Evolutionary conservation across 2,888 invertebrate species (phyloP), one percentile per base, ranked within the genome.

Genomic region (Amiota communis): DNA sequence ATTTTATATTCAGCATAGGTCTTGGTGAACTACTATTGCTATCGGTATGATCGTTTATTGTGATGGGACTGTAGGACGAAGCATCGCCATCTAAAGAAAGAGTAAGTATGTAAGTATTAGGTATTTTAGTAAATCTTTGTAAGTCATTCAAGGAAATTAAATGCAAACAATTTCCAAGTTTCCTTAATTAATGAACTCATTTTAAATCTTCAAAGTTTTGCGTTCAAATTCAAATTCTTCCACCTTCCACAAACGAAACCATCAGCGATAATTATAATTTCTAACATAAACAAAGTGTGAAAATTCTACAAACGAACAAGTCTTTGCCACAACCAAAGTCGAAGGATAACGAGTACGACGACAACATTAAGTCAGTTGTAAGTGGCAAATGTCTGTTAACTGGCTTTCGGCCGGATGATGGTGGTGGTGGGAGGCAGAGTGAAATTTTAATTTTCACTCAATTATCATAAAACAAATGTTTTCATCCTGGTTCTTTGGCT

Each of bases 11-110:
- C 8, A 78, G 75, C 12, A 75, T 72, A 11, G 80, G 71, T 17
- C 80, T 82, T 2, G 87, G 81, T 3, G 85, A 82, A 72, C 80
- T 82, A 20, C 65, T 48, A 23, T 87, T 87, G 23, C 83, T 83
- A 53, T 86, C 86, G 13, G 84, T 83, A 59, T 81, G 81, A 67
- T 87, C 87, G 71, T 80, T 77, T 9, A 79, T 75, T 23, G 78
- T 79, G 57, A 81, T 79, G 11, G 78, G 46, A 9, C 17, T 80
- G 74, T 80, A 80, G 9, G 75, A 76, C 6, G 79, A 78, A 11
- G 74, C 75, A 49, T 76, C 76, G 20, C 65, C 51, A 59, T 36
- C 36, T 36, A 36, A 36, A 36, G 36, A 36, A 36, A 36, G 36
- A 36, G 36, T 36, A 36, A 36, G 36, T 36, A 36, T 36, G 36